These are phyloP conservation scores for Vannuccia rotundouncinata DNA, from an alignment of 2,888 invertebrate genomes.

Conservation along the genomic window DNA sequence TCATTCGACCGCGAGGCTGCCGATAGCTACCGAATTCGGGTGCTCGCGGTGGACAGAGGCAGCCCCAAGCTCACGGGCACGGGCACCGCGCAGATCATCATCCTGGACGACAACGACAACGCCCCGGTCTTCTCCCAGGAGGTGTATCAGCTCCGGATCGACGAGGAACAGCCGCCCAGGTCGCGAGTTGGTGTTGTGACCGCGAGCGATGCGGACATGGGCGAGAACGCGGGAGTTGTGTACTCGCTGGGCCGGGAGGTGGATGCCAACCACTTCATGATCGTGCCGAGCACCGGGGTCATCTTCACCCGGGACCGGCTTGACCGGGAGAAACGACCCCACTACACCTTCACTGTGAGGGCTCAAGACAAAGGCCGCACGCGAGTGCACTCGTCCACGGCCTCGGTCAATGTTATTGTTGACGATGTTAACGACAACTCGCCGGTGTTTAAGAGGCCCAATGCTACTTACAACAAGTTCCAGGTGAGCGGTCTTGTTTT, in stretches of 20 bases:
- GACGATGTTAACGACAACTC: background rate
- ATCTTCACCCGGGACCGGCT: background rate
- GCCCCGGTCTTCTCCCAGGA: background rate
- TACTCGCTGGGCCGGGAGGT: background rate
- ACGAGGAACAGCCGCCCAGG: background rate
- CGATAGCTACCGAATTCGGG: background rate
- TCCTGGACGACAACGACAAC: background rate
- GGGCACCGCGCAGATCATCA: background rate
- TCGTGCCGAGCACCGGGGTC: background rate
- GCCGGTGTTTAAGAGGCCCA: background rate
- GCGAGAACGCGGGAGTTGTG: background rate
- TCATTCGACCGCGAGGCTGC: constrained; percentile 2
- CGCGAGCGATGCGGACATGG: background rate
- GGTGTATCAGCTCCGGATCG: background rate
- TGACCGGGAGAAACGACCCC: background rate
- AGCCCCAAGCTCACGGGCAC: background rate
- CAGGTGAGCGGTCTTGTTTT: too few relatives aligned
- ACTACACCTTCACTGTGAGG: background rate
- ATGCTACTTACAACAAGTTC: background rate
- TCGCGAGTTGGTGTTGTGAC: background rate
- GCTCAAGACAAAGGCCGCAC: background rate
- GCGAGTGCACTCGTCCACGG: background rate
- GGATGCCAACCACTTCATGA: background rate
- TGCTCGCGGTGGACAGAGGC: constrained; percentile 1
- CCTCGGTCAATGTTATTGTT: background rate